Evolutionary conservation across 2,797 vertebrate genomes (phyloP).

Genomic region (Hylomyscus alleni): DNA sequence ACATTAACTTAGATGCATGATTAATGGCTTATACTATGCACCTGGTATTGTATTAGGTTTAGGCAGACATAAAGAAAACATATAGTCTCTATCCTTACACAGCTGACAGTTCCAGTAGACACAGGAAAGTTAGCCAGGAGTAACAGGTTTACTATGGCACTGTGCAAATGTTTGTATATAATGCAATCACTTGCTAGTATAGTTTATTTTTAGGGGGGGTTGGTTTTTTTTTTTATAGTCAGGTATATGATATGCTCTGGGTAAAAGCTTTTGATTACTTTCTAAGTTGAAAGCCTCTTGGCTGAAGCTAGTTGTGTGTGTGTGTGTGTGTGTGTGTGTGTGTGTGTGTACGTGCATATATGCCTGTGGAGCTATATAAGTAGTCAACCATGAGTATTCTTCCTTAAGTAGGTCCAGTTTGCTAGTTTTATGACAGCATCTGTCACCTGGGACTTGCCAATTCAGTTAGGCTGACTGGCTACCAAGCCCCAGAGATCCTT

Average conservation of each 20-base stretch:
- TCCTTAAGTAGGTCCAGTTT: not conserved
- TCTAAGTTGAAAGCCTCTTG: not conserved
- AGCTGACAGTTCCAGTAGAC: not conserved
- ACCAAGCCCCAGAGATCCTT: not conserved
- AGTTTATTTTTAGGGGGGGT: too few relatives aligned
- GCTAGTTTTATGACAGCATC: not conserved
- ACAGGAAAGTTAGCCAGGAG: not conserved
- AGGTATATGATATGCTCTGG: not conserved
- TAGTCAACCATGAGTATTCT: not conserved
- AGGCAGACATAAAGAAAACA: not conserved
- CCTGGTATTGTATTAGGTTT: not conserved
- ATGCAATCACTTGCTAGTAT: too few relatives aligned
- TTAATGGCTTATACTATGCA: not conserved
- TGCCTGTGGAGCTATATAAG: not conserved
- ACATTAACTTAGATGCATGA: not conserved
- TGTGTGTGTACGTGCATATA: not conserved
- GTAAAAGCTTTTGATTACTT: not conserved
- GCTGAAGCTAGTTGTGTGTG: not conserved
- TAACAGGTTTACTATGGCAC: not conserved
- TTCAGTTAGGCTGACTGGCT: not conserved
- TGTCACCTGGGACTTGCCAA: not conserved
- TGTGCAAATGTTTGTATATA: not conserved
- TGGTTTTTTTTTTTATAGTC: too few relatives aligned
- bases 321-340: not conserved
- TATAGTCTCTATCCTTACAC: not conserved